Evolutionary conservation across 2,888 invertebrate genomes (phyloP).

Genomic region (Stenodema calcarata): DNA sequence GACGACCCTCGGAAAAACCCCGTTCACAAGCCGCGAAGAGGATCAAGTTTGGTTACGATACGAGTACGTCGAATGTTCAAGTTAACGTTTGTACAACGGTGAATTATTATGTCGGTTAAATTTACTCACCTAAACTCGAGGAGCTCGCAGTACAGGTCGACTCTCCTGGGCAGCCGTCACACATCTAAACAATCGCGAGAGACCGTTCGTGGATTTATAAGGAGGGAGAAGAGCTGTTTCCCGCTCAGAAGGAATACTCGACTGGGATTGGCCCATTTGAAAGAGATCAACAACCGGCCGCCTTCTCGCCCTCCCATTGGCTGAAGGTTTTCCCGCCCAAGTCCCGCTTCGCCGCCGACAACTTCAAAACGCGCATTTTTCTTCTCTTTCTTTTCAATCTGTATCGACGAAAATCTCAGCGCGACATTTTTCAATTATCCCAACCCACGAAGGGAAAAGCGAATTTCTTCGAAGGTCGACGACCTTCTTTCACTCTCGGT

Average conservation of each 20-base stretch:
- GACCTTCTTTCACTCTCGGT: neutral
- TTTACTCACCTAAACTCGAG: neutral
- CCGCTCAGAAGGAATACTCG: neutral
- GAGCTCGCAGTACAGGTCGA: conserved; percentile 28
- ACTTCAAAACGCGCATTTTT: conserved; percentile 13
- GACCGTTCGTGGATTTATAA: conserved; percentile 25
- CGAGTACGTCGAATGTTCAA: too few relatives aligned
- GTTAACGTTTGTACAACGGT: too few relatives aligned
- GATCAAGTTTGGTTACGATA: too few relatives aligned
- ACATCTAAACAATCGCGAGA: conserved; percentile 28
- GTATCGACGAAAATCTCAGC: neutral
- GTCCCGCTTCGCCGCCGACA: neutral
- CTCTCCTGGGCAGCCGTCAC: conserved; percentile 12
- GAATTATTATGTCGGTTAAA: too few relatives aligned
- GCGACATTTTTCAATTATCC: neutral
- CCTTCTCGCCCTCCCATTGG: neutral
- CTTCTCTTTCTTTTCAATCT: neutral
- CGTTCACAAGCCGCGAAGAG: too few relatives aligned
- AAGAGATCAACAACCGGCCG: neutral
- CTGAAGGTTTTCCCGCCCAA: neutral
- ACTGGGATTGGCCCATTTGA: conserved; percentile 2
- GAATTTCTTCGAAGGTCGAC: neutral
- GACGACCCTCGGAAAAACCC: neutral
- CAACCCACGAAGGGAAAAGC: neutral
- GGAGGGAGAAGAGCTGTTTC: conserved; percentile 8